phyloP scores from a whole-genome alignment of 2,797 vertebrate species.

The Melopsittacus undulatus region DNA sequence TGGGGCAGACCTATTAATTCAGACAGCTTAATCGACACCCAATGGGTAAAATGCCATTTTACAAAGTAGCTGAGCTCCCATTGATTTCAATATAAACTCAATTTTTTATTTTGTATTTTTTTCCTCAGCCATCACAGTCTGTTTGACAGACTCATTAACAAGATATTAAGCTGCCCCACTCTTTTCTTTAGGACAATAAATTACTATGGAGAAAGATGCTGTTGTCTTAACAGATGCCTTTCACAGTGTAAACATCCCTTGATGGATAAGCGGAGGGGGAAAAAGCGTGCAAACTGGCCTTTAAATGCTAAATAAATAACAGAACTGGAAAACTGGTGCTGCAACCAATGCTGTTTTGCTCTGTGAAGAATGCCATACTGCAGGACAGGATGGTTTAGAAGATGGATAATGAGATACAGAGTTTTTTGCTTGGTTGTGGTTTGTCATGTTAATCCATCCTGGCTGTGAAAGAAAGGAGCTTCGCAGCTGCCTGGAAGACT shows the following conservation, averaged over 20 bases:
- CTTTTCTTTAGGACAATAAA: conserved; percentile 45
- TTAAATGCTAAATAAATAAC: conserved; percentile 39
- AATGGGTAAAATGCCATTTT: conserved; percentile 48
- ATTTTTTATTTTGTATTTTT: conserved; percentile 51
- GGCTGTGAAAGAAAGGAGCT: neutral
- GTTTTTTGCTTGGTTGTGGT: neutral
- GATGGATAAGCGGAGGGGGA: conserved; percentile 54
- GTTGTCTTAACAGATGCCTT: conserved; percentile 58
- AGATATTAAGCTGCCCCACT: conserved; percentile 48
- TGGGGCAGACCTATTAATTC: conserved; percentile 64
- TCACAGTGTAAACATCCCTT: conserved; percentile 47
- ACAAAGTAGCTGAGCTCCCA: conserved; percentile 55
- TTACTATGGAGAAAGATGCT: conserved; percentile 30
- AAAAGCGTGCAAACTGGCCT: conserved; percentile 7
- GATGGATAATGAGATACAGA: neutral
- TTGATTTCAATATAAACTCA: conserved; percentile 64
- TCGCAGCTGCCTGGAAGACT: neutral
- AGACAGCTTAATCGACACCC: conserved; percentile 68
- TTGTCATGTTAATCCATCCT: neutral
- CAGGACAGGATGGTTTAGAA: conserved; percentile 14
- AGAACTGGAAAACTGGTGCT: neutral
- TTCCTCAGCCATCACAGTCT: conserved; percentile 3
- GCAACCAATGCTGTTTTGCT: conserved; percentile 37
- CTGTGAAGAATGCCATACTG: neutral
- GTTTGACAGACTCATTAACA: conserved; percentile 67